phyloP scores from a whole-genome alignment of 2,113 vertebrate genomes.

The Geothlypis trichas region DNA sequence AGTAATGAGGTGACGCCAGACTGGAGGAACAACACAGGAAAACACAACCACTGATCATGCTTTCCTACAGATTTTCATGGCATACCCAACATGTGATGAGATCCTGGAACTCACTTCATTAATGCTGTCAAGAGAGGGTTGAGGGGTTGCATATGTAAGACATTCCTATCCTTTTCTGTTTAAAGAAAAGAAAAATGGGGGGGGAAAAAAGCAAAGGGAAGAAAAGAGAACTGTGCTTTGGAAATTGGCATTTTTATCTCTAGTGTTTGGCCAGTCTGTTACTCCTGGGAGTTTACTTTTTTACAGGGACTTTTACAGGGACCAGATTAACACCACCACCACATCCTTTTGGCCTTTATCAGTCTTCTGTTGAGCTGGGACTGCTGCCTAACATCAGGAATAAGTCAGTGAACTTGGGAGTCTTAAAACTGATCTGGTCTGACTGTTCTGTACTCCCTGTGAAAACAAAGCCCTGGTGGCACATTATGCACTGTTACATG shows the following conservation, averaged over 20 bases:
- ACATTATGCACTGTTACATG: background rate
- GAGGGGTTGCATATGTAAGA: background rate
- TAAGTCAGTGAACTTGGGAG: background rate
- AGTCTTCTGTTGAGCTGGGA: background rate
- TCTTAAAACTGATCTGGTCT: background rate
- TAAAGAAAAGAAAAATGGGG: background rate
- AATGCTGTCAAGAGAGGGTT: background rate
- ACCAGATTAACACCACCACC: background rate
- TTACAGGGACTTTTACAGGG: background rate
- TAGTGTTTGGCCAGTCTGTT: background rate
- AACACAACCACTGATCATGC: background rate
- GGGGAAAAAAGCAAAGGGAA: accelerated
- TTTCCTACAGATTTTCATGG: background rate
- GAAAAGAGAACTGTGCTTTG: background rate
- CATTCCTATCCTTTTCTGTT: background rate
- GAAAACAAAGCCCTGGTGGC: background rate
- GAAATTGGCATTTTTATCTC: background rate
- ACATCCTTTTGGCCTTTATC: background rate
- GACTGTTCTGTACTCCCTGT: background rate
- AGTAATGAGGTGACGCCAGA: background rate
- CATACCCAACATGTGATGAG: background rate
- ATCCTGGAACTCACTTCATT: background rate
- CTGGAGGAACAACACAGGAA: background rate
- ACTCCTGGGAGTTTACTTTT: background rate
- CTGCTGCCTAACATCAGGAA: background rate